phyloP scores from a whole-genome alignment of 2,113 vertebrate species.

The Dasyurus viverrinus region DNA sequence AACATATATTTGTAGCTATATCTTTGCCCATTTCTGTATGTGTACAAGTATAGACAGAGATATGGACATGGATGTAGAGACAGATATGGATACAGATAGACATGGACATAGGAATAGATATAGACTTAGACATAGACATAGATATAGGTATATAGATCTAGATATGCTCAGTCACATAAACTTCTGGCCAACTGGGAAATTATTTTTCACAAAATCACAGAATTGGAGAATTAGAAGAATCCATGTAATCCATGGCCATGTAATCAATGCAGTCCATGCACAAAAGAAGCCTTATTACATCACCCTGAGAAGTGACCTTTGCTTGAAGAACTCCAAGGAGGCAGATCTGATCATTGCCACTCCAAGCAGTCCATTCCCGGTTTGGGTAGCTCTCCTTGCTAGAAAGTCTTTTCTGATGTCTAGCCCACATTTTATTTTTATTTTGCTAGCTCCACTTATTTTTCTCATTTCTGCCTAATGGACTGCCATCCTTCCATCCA shows the following conservation, averaged over 20 bases:
- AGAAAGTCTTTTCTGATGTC: neutral
- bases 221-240: neutral
- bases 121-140: too few relatives aligned
- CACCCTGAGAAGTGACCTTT: neutral
- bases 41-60: too few relatives aligned
- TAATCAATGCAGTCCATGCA: neutral
- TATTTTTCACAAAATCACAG: neutral
- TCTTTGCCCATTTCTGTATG: neutral
- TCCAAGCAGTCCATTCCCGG: neutral
- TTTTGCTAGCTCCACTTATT: neutral
- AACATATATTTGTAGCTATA: neutral
- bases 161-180: neutral
- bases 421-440: neutral
- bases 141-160: neutral
- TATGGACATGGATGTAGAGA: too few relatives aligned
- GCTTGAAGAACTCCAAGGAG: neutral
- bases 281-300: neutral
- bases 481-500: too few relatives aligned
- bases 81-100: too few relatives aligned
- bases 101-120: too few relatives aligned
- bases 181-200: neutral
- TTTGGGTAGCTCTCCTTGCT: neutral
- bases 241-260: neutral
- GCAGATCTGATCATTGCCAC: neutral
- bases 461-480: neutral